Evolutionary conservation across 2,888 invertebrate genomes (phyloP).

Genomic region (Ypsolopha sequella): DNA sequence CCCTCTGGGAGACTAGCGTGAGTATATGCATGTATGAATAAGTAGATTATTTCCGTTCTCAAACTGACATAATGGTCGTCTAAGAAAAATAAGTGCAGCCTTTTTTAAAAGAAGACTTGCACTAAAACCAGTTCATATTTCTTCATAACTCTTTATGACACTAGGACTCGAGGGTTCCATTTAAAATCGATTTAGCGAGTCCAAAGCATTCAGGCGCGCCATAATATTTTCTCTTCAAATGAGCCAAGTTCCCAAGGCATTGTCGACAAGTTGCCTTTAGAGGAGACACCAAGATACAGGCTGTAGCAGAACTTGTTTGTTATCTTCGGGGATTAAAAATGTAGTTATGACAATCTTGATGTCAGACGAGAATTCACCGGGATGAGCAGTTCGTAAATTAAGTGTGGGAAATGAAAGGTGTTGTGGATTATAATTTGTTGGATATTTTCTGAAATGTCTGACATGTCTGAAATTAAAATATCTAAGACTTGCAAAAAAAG

Average conservation of each 20-base stretch:
- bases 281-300: constrained; percentile 47
- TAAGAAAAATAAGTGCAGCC: too few relatives aligned
- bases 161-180: constrained; percentile 27
- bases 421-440: constrained; percentile 2
- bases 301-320: constrained; percentile 21
- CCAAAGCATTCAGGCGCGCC: constrained; percentile 24
- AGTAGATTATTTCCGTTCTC: too few relatives aligned
- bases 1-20: too few relatives aligned
- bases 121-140: constrained; percentile 21
- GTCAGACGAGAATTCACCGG: too few relatives aligned
- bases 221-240: constrained; percentile 66
- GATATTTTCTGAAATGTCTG: not conserved
- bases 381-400: constrained; percentile 8
- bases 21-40: too few relatives aligned
- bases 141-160: constrained; percentile 13
- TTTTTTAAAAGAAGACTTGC: too few relatives aligned
- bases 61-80: too few relatives aligned
- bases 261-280: constrained; percentile 60
- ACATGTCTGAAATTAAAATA: not conserved
- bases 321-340: constrained; percentile 1
- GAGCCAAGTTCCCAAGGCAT: constrained; percentile 66
- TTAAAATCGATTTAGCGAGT: constrained; percentile 56
- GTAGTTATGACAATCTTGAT: too few relatives aligned
- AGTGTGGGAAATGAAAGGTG: constrained; percentile 9
- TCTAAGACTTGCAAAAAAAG: too few relatives aligned